phyloP scores from a whole-genome alignment of 2,113 vertebrate genomes.

The Tupaia chinensis region DNA sequence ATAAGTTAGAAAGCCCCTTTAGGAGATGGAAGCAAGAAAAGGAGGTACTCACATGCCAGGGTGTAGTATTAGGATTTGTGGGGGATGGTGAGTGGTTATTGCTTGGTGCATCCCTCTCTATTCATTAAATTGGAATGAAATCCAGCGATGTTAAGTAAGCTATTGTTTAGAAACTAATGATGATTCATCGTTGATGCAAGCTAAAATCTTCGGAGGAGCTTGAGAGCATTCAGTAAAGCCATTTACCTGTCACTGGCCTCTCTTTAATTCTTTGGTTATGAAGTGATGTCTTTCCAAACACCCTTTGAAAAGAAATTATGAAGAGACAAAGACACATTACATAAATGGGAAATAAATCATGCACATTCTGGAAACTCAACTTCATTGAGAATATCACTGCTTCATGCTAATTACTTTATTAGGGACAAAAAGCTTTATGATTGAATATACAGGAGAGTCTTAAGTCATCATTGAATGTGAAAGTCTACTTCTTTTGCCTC shows the following conservation, averaged over 20 bases:
- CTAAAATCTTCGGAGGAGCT: slow-evolving; percentile 44
- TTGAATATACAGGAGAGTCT: neutral
- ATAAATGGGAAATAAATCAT: slow-evolving; percentile 37
- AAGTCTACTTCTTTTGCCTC: neutral
- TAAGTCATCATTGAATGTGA: neutral
- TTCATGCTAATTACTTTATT: slow-evolving; percentile 65
- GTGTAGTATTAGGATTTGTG: neutral
- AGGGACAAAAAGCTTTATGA: slow-evolving; percentile 55
- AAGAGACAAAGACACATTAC: neutral
- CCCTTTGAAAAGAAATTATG: slow-evolving; percentile 52
- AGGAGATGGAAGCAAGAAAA: neutral
- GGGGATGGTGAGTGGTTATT: slow-evolving; percentile 4
- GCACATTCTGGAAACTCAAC: neutral
- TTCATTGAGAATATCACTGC: neutral
- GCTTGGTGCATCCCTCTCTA: neutral
- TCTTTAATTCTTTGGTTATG: slow-evolving; percentile 48
- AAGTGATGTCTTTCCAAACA: slow-evolving; percentile 37
- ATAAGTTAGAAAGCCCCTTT: slow-evolving; percentile 19
- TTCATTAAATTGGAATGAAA: slow-evolving; percentile 60
- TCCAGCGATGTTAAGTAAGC: slow-evolving; percentile 55
- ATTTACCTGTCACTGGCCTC: slow-evolving; percentile 61
- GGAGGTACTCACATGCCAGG: neutral
- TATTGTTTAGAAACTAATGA: slow-evolving; percentile 21
- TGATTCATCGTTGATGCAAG: neutral
- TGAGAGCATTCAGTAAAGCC: slow-evolving; percentile 57